Percentiles rank a stretch among this genome's conserved stretches.
Conservation (phyloP, 37 sponge, comb jelly and placozoan genomes). For the Halichondria panicea region DNA sequence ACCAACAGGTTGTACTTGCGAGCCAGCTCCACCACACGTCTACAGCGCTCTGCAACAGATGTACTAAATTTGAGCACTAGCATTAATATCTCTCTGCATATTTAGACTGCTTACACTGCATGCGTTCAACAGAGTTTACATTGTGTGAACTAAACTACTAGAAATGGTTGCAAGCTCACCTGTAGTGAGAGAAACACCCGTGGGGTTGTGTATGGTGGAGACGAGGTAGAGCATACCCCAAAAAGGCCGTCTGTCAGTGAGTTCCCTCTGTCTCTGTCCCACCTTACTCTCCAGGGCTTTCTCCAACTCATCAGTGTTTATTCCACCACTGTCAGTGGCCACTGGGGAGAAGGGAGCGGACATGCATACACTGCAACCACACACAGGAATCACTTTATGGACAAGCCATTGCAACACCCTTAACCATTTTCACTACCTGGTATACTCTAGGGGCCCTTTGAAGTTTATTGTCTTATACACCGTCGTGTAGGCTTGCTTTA, state of each 20-base stretch:
- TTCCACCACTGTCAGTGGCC: constrained; percentile 66
- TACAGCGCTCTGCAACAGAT: constrained; percentile 53
- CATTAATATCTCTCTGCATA: too few relatives aligned
- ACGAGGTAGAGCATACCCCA: constrained; percentile 76
- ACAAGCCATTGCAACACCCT: neutral
- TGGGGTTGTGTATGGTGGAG: constrained; percentile 80
- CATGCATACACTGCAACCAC: neutral
- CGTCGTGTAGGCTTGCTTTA: too few relatives aligned
- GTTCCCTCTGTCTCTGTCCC: constrained; percentile 18
- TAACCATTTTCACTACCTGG: too few relatives aligned
- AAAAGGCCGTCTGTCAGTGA: constrained; percentile 60
- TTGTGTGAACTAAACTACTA: too few relatives aligned
- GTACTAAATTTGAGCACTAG: too few relatives aligned
- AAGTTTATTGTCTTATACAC: too few relatives aligned
- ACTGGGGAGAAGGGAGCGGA: constrained; percentile 28
- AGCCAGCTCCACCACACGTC: constrained; percentile 60
- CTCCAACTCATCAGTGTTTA: constrained; percentile 71
- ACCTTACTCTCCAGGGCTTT: constrained; percentile 25
- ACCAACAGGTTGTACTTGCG: constrained; percentile 73
- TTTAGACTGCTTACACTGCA: neutral
- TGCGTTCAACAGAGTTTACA: too few relatives aligned
- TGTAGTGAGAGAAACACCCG: constrained; percentile 57
- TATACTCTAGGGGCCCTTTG: too few relatives aligned
- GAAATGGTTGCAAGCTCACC: too few relatives aligned
- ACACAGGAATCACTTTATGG: neutral